These are phyloP conservation scores for Cyprinodon variegatus DNA, from an alignment of 2,113 vertebrate genomes.

Conservation along the genomic window DNA sequence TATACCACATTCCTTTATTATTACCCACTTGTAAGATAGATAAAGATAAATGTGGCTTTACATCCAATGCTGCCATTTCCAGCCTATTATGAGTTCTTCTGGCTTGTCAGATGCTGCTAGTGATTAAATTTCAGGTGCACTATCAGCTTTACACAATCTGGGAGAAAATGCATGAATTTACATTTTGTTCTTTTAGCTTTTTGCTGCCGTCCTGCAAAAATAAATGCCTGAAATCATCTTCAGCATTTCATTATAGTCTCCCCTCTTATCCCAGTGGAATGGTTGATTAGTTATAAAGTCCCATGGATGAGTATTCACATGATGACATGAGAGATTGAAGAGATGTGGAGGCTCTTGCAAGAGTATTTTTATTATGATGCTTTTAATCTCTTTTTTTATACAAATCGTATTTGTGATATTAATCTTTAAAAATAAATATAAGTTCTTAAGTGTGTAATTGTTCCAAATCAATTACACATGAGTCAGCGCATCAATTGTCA, in stretches of 20 bases:
- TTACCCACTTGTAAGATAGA: too few species aligned
- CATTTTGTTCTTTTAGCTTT: constrained; percentile 9
- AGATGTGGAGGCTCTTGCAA: constrained; percentile 1
- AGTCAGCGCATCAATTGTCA: not conserved
- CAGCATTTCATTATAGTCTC: constrained; percentile 6
- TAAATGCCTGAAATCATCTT: constrained; percentile 12
- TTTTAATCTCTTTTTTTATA: not conserved
- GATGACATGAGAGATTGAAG: constrained; percentile 9
- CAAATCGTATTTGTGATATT: constrained; percentile 29
- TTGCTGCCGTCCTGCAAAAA: not conserved
- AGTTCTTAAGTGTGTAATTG: constrained; percentile 8
- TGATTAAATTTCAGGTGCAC: not conserved
- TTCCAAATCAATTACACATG: constrained; percentile 17
- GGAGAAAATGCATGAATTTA: constrained; percentile 21
- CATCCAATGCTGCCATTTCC: not conserved
- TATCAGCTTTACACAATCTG: constrained; percentile 10
- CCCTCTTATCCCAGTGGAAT: constrained; percentile 7
- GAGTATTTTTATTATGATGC: constrained; percentile 14
- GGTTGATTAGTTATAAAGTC: constrained; percentile 29
- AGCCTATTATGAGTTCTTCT: not conserved
- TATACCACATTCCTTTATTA: not conserved
- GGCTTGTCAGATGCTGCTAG: constrained; percentile 8
- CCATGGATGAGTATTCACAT: constrained; percentile 24
- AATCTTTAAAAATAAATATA: constrained; percentile 5
- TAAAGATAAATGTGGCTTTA: not conserved